phyloP scores from a whole-genome alignment of 1,140 invertebrate genomes.

The Dolichoris vasculosae region DNA sequence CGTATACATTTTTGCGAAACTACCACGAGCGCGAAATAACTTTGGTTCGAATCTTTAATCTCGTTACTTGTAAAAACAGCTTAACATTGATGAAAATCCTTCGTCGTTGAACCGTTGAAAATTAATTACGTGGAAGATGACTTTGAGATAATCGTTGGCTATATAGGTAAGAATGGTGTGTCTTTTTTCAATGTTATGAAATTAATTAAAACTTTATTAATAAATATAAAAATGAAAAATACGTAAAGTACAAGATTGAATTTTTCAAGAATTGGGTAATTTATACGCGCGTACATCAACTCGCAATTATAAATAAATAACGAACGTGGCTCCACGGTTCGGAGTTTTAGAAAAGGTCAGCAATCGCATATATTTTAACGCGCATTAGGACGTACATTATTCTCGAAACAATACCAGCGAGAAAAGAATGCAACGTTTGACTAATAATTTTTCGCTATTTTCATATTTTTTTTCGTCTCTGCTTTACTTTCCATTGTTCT shows the following conservation, averaged over 20 bases:
- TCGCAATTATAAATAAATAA: background rate
- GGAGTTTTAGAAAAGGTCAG: background rate
- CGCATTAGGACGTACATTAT: conserved; percentile 1
- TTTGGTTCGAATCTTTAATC: conserved; percentile 5
- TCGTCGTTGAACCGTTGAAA: background rate
- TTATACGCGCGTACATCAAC: too few relatives aligned
- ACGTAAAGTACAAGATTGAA: background rate
- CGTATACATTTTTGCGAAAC: background rate
- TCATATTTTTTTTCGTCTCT: background rate
- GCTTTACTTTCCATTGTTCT: conserved; percentile 11
- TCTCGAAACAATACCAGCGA: background rate
- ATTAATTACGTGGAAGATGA: conserved; percentile 11
- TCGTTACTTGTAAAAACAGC: background rate
- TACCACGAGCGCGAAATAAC: background rate
- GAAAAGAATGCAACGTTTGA: conserved; percentile 2
- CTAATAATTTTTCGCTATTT: conserved; percentile 11
- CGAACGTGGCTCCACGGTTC: background rate
- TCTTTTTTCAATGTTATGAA: background rate
- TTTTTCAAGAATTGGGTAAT: too few relatives aligned
- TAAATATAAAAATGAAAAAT: background rate
- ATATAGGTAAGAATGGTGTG: background rate
- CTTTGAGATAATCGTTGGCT: background rate
- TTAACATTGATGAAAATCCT: background rate
- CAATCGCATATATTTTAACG: background rate
- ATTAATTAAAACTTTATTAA: conserved; percentile 5